A percentile compares a stretch with the other conserved stretches of the same genome.
Evolutionary conservation across 2,888 invertebrate species (phyloP).

Genomic region (Sphaerophoria taeniata): DNA sequence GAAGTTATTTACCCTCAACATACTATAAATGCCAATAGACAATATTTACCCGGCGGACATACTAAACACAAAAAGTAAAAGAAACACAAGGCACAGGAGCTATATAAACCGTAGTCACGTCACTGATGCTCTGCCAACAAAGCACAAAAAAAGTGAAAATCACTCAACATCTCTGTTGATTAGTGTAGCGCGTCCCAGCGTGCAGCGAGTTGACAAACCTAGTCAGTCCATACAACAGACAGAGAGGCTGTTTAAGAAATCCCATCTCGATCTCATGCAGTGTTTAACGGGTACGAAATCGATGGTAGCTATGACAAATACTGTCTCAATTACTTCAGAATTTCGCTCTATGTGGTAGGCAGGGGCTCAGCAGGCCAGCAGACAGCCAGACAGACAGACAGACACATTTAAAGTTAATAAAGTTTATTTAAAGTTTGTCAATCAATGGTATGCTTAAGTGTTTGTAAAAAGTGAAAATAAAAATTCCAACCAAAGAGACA

Average conservation of each 20-base stretch:
- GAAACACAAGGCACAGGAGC: too few species aligned
- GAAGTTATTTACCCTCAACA: constrained; percentile 64
- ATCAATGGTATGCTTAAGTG: constrained; percentile 50
- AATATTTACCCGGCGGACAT: constrained; percentile 53
- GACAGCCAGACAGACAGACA: neutral
- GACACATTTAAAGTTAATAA: constrained; percentile 60
- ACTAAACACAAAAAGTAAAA: constrained; percentile 22
- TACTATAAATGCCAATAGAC: constrained; percentile 67
- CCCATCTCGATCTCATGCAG: constrained; percentile 32
- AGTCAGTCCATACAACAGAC: constrained; percentile 42
- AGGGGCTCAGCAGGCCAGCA: neutral
- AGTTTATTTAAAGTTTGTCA: constrained; percentile 65
- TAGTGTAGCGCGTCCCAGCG: constrained; percentile 71
- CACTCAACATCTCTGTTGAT: constrained; percentile 66
- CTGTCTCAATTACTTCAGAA: constrained; percentile 70
- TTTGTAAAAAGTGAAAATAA: constrained; percentile 67
- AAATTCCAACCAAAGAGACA: constrained; percentile 62
- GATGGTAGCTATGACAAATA: constrained; percentile 72
- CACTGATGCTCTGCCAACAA: constrained; percentile 14
- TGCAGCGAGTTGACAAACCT: constrained; percentile 67
- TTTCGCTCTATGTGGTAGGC: constrained; percentile 34
- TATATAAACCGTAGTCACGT: neutral
- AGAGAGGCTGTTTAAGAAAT: constrained; percentile 33
- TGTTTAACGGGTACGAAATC: neutral
- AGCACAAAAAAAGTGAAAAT: constrained; percentile 53